Conservation (phyloP, 2,888 invertebrate species). For the Diarsia brunnea region DNA sequence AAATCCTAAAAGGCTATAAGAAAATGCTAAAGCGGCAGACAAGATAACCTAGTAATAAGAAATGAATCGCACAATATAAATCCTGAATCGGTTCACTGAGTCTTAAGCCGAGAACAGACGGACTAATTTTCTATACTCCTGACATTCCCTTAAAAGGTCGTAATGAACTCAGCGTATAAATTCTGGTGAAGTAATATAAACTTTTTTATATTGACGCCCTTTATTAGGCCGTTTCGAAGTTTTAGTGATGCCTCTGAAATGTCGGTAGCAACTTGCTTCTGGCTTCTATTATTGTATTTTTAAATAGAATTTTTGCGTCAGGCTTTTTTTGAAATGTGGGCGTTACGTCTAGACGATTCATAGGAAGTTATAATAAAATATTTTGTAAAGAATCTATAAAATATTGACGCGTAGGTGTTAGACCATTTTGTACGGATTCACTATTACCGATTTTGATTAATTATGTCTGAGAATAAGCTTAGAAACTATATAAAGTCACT, state of each 20-base stretch:
- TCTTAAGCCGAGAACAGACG: slow-evolving; percentile 22
- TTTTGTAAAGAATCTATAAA: slow-evolving; percentile 1
- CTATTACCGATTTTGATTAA: background rate
- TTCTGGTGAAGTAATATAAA: slow-evolving; percentile 54
- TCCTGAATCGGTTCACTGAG: slow-evolving; percentile 32
- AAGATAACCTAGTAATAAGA: slow-evolving; percentile 28
- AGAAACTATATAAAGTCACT: background rate
- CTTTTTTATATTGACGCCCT: slow-evolving; percentile 59
- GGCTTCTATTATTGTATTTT: slow-evolving; percentile 29
- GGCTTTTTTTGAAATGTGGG: slow-evolving; percentile 7
- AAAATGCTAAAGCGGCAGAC: slow-evolving; percentile 12
- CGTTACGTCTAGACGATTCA: slow-evolving; percentile 29
- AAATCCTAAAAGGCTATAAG: slow-evolving; percentile 37
- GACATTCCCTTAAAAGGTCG: slow-evolving; percentile 32
- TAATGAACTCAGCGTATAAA: slow-evolving; percentile 59
- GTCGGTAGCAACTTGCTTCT: slow-evolving; percentile 23
- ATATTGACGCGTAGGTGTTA: background rate
- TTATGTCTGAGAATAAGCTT: background rate
- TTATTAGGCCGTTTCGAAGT: slow-evolving; percentile 50
- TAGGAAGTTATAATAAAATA: background rate
- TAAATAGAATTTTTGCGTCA: background rate
- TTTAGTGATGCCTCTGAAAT: slow-evolving; percentile 47
- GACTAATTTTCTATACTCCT: slow-evolving; percentile 39
- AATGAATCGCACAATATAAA: slow-evolving; percentile 35
- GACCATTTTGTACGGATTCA: background rate